These are phyloP conservation scores for Drosophila nebulosa DNA, from an alignment of 1,140 invertebrate genomes.

Conservation along the genomic window DNA sequence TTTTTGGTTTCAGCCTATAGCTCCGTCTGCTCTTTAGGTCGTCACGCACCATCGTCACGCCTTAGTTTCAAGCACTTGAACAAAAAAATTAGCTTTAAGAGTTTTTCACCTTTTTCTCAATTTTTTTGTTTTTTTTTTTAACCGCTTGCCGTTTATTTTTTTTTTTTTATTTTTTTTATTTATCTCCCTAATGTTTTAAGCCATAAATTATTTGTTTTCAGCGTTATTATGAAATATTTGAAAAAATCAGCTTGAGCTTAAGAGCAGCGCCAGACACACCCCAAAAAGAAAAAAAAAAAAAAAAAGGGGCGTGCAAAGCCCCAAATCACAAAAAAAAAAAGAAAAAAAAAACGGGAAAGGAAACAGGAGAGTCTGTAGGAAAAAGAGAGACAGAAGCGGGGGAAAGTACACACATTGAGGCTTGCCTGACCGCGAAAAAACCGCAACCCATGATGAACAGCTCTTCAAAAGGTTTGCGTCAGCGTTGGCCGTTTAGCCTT, in stretches of 20 bases:
- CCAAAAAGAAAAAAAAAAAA: not conserved
- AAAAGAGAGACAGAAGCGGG: not conserved
- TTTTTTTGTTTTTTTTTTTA: not conserved
- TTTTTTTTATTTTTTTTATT: constrained; percentile 19
- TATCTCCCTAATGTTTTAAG: constrained; percentile 37
- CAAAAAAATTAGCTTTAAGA: constrained; percentile 57
- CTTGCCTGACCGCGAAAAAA: constrained; percentile 46
- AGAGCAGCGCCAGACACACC: not conserved
- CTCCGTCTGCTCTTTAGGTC: constrained; percentile 49
- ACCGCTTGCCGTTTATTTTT: not conserved
- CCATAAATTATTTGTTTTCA: constrained; percentile 54
- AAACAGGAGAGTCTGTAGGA: constrained; percentile 10
- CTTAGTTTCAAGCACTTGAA: constrained; percentile 67
- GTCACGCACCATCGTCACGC: constrained; percentile 64
- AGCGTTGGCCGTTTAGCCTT: no score
- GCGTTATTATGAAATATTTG: constrained; percentile 45
- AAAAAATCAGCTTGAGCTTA: constrained; percentile 52
- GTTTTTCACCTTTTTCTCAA: constrained; percentile 40
- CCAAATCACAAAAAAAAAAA: not conserved
- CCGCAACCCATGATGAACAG: constrained; percentile 60
- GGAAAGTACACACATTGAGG: not conserved
- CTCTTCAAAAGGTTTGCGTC: not conserved
- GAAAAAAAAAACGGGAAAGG: not conserved
- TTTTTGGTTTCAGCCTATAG: no score
- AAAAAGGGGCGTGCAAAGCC: constrained; percentile 37